Conservation (phyloP, 1,140 invertebrate genomes). For the Apis laboriosa region DNA sequence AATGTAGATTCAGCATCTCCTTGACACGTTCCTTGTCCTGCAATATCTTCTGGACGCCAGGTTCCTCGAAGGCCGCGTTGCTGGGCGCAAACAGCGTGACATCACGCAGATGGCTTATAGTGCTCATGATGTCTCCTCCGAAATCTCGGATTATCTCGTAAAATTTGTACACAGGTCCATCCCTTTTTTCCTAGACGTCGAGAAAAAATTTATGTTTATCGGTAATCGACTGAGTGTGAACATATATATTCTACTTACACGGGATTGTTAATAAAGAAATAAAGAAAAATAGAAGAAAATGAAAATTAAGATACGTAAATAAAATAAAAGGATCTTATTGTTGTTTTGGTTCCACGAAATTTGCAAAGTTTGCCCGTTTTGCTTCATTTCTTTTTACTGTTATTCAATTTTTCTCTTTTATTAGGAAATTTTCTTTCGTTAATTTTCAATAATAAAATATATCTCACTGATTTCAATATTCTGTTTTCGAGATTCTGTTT, state of each 20-base stretch:
- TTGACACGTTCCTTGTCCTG: slow-evolving; percentile 85
- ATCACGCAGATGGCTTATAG: slow-evolving; percentile 86
- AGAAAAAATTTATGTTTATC: slow-evolving; percentile 64
- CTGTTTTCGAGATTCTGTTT: too few relatives aligned
- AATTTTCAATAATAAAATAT: too few relatives aligned
- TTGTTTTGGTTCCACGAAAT: background rate
- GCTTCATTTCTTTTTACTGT: too few relatives aligned
- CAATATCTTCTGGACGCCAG: slow-evolving; percentile 86
- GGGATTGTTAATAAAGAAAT: slow-evolving; percentile 26
- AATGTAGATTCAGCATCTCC: slow-evolving; percentile 91
- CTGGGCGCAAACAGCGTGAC: slow-evolving; percentile 94
- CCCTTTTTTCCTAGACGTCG: slow-evolving; percentile 85
- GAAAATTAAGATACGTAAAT: background rate
- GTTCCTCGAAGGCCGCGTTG: slow-evolving; percentile 89
- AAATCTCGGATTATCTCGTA: slow-evolving; percentile 89
- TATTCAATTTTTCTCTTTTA: too few relatives aligned
- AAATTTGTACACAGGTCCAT: slow-evolving; percentile 91
- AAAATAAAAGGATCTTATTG: slow-evolving; percentile 1
- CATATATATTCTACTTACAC: slow-evolving; percentile 12
- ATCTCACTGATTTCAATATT: background rate
- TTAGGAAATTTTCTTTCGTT: too few relatives aligned
- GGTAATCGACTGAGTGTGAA: background rate
- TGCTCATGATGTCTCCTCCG: slow-evolving; percentile 87
- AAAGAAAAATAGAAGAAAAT: slow-evolving; percentile 10
- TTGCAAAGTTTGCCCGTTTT: slow-evolving; percentile 4